Evolutionary conservation across 2,888 invertebrate species (phyloP).

Genomic region (Gortyna flavago): DNA sequence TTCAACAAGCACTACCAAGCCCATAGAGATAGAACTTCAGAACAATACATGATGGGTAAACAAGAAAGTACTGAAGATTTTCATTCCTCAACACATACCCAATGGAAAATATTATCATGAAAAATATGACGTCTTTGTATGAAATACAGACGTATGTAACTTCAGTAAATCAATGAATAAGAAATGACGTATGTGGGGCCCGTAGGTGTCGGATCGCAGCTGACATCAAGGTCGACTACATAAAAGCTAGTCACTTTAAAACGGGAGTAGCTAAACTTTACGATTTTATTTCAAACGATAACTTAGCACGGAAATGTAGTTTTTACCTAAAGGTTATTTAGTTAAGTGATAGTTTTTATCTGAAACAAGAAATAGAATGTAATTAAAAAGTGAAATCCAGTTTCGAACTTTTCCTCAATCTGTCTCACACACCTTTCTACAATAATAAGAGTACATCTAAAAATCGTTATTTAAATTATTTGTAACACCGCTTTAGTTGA

Average conservation of each 20-base stretch:
- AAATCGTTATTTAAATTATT: constrained; percentile 51
- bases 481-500: constrained; percentile 51
- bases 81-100: constrained; percentile 10
- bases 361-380: constrained; percentile 30
- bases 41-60: neutral
- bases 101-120: constrained; percentile 27
- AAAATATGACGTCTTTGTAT: constrained; percentile 51
- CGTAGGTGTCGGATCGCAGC: constrained; percentile 63
- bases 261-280: constrained; percentile 37
- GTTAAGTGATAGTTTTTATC: constrained; percentile 20
- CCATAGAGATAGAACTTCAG: neutral
- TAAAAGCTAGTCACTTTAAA: constrained; percentile 53
- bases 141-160: constrained; percentile 49
- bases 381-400: constrained; percentile 25
- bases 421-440: constrained; percentile 31
- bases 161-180: constrained; percentile 72
- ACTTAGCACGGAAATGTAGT: neutral
- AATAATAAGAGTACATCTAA: constrained; percentile 16
- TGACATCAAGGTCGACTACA: constrained; percentile 70
- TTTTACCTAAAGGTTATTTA: neutral
- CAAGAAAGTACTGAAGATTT: constrained; percentile 8
- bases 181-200: constrained; percentile 67
- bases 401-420: constrained; percentile 36
- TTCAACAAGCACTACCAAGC: neutral
- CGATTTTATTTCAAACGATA: constrained; percentile 20